Evolutionary conservation across 2,113 vertebrate genomes (phyloP).

Genomic region (Chloropsis cyanopogon): DNA sequence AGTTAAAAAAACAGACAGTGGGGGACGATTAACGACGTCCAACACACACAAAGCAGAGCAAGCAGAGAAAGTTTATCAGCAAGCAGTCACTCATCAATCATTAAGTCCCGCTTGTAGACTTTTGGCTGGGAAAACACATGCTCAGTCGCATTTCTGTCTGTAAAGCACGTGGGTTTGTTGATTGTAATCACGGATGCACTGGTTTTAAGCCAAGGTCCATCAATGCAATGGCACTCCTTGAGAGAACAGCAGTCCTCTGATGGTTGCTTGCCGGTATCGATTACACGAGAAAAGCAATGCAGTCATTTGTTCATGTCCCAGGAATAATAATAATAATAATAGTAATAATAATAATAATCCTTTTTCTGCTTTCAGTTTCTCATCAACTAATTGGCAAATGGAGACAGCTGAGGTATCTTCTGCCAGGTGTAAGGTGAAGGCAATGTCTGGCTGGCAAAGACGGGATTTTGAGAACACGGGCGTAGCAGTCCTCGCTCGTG

Average conservation of each 20-base stretch:
- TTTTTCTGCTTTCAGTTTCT: conserved; percentile 60
- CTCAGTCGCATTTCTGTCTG: conserved; percentile 71
- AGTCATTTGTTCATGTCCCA: conserved; percentile 65
- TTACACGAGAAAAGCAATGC: conserved; percentile 31
- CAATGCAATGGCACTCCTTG: conserved; percentile 71
- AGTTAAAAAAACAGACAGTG: not conserved
- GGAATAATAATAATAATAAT: not conserved
- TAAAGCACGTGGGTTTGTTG: conserved; percentile 29
- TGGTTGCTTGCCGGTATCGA: conserved; percentile 55
- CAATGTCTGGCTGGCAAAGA: conserved; percentile 65
- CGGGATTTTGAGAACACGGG: conserved; percentile 10
- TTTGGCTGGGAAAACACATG: conserved; percentile 72
- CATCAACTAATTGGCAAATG: conserved; percentile 65
- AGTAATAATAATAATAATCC: not conserved
- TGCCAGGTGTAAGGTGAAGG: conserved; percentile 56
- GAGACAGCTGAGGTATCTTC: conserved; percentile 73
- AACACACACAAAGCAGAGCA: conserved; percentile 63
- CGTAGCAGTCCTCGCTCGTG: conserved; percentile 59
- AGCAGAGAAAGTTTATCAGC: conserved; percentile 67
- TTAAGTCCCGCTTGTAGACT: conserved; percentile 74
- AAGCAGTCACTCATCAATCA: conserved; percentile 80
- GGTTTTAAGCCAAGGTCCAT: conserved; percentile 70
- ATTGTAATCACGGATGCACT: conserved; percentile 47
- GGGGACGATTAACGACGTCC: conserved; percentile 44
- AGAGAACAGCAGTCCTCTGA: conserved; percentile 36